These are phyloP conservation scores for Bufotes viridis DNA, from an alignment of 2,797 vertebrate species.

Conservation along the genomic window DNA sequence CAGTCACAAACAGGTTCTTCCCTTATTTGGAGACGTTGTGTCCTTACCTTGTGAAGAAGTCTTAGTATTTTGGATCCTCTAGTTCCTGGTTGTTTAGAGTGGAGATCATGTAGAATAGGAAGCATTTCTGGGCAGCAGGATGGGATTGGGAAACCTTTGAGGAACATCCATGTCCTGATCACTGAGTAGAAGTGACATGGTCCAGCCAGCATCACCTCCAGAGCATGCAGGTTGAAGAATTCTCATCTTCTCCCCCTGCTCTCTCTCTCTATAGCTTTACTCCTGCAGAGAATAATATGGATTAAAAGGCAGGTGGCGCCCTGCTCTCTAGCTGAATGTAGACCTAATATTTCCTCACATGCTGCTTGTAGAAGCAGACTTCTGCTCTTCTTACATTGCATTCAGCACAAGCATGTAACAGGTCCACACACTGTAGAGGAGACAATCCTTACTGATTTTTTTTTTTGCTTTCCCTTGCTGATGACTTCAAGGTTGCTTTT, in stretches of 20 bases:
- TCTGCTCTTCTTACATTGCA: conserved; percentile 27
- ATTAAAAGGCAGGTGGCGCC: conserved; percentile 60
- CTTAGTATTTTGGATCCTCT: conserved; percentile 29
- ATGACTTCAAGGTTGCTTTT: conserved; percentile 51
- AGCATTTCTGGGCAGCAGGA: conserved; percentile 1
- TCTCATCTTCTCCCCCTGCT: conserved; percentile 58
- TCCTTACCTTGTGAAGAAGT: conserved; percentile 53
- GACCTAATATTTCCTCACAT: conserved; percentile 49
- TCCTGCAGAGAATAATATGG: conserved; percentile 55
- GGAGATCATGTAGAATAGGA: conserved; percentile 11
- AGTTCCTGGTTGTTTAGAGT: conserved; percentile 7
- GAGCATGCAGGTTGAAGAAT: conserved; percentile 57
- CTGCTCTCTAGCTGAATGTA: conserved; percentile 47
- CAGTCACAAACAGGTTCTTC: conserved; percentile 35
- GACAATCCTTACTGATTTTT: conserved; percentile 37
- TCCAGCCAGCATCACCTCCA: conserved; percentile 51
- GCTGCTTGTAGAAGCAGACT: conserved; percentile 36
- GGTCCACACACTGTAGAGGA: conserved; percentile 56
- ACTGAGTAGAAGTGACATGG: conserved; percentile 47
- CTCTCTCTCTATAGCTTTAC: conserved; percentile 63
- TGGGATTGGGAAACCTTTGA: conserved; percentile 1
- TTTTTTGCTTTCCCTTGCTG: conserved; percentile 18
- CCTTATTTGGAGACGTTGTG: conserved; percentile 50
- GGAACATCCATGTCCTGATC: conserved; percentile 38
- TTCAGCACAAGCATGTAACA: conserved; percentile 58